Evolutionary conservation across 2,888 invertebrate species (phyloP).

Genomic region (Meta bourneti): DNA sequence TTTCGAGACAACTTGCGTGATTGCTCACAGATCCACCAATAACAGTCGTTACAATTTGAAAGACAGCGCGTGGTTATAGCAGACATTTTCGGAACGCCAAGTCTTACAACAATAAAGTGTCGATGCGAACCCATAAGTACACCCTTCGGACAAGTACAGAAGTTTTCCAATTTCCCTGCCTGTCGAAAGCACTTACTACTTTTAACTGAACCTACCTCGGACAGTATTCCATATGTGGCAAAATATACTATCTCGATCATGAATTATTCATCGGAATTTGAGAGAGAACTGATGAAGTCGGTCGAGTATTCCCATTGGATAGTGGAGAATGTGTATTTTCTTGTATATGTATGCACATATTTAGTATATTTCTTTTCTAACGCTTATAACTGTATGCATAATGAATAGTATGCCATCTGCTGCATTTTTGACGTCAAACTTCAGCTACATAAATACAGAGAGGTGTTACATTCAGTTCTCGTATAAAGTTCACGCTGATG

Average conservation of each 20-base stretch:
- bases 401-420: background rate
- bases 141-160: background rate
- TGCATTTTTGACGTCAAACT: too few relatives aligned
- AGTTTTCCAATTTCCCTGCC: background rate
- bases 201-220: background rate
- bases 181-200: constrained; percentile 1
- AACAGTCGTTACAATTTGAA: background rate
- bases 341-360: background rate
- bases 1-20: background rate
- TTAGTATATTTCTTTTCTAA: background rate
- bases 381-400: background rate
- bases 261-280: constrained; percentile 7
- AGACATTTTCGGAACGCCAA: background rate
- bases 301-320: background rate
- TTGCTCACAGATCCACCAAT: background rate
- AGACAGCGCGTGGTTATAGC: background rate
- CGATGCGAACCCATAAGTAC: background rate
- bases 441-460: too few relatives aligned
- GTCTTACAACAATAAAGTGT: background rate
- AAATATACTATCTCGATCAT: constrained; percentile 7
- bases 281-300: background rate
- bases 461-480: too few relatives aligned
- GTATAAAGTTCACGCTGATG: too few relatives aligned
- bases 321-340: background rate
- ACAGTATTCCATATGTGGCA: background rate